Conservation (phyloP, 2,888 invertebrate species). For the Pyrocoelia pectoralis region DNA sequence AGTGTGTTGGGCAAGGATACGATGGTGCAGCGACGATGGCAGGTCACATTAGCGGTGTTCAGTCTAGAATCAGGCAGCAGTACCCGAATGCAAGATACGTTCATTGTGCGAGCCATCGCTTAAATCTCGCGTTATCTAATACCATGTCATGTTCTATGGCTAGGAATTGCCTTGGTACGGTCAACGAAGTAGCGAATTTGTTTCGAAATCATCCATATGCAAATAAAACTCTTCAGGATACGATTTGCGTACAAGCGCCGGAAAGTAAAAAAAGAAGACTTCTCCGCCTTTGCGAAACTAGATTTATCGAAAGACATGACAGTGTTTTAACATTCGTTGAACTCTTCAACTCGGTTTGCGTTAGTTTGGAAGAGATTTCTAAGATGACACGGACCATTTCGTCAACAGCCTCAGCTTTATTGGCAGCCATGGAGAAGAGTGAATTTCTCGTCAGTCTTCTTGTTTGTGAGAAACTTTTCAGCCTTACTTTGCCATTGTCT, state of each 20-base stretch:
- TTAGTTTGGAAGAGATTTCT: conserved; percentile 11
- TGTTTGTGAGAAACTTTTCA: conserved; percentile 6
- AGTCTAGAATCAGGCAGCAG: conserved; percentile 37
- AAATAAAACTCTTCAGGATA: conserved; percentile 4
- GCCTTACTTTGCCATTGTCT: conserved; percentile 4
- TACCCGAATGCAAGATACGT: conserved; percentile 42
- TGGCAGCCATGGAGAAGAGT: conserved; percentile 7
- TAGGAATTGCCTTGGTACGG: conserved; percentile 12
- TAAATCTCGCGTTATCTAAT: conserved; percentile 41
- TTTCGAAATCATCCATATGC: neutral
- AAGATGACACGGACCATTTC: conserved; percentile 4
- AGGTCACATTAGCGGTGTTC: conserved; percentile 42
- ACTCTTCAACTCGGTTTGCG: conserved; percentile 10
- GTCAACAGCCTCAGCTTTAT: conserved; percentile 6
- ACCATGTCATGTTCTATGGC: neutral
- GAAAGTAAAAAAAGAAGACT: conserved; percentile 9
- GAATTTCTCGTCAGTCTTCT: conserved; percentile 9
- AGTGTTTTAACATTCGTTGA: conserved; percentile 11
- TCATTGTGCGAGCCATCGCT: conserved; percentile 45
- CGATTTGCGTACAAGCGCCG: conserved; percentile 9
- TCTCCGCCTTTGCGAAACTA: conserved; percentile 12
- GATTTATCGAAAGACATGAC: conserved; percentile 10
- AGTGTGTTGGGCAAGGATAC: conserved; percentile 45
- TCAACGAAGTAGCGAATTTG: conserved; percentile 3
- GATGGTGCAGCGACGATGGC: conserved; percentile 48